A percentile compares a stretch with the other conserved stretches of the same genome.
These are phyloP conservation scores for Himalopsyche kuldschensis DNA, from an alignment of 2,888 invertebrate genomes.

Conservation along the genomic window DNA sequence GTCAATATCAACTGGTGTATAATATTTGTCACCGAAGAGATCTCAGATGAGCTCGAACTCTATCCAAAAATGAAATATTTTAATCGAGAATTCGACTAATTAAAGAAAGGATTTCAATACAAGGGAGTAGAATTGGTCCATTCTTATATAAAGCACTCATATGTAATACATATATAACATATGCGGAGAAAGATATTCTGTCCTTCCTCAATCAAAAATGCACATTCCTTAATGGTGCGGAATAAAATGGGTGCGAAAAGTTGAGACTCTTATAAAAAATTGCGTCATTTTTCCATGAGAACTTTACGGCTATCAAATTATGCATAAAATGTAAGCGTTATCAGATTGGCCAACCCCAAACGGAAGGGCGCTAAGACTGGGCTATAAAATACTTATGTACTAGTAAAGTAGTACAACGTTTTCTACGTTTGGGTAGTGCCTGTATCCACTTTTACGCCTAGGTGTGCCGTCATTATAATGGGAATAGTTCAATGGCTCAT, in stretches of 20 bases:
- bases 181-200: no score
- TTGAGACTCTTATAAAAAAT: not conserved
- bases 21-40: no score
- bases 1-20: no score
- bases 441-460: not conserved
- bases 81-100: no score
- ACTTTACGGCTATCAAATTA: not conserved
- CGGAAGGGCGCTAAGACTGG: not conserved
- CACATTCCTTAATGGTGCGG: not conserved
- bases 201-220: no score
- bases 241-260: not conserved
- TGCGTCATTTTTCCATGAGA: not conserved
- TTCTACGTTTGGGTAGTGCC: not conserved
- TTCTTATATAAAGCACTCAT: no score
- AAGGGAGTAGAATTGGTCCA: no score
- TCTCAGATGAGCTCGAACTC: no score
- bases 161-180: no score
- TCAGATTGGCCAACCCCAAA: not conserved
- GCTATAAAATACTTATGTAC: not conserved
- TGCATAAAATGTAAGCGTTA: not conserved
- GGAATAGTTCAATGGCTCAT: not conserved
- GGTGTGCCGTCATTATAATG: not conserved
- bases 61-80: no score
- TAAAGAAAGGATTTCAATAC: no score
- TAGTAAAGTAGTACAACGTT: not conserved